These are phyloP conservation scores for Pseudochirops cupreus DNA, from an alignment of 2,797 vertebrate species.

Conservation along the genomic window DNA sequence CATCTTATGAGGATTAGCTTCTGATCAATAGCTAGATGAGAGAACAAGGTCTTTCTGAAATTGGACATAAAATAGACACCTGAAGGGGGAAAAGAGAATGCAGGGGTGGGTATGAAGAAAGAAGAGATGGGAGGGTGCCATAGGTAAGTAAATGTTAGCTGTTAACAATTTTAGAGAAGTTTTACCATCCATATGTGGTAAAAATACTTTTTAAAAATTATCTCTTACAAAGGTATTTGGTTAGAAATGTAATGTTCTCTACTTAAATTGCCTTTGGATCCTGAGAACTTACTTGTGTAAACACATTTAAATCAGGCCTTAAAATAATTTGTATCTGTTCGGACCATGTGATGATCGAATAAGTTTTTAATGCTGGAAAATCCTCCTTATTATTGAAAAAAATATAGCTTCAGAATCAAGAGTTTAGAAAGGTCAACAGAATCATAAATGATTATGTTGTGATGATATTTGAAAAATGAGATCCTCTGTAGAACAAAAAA, in stretches of 20 bases:
- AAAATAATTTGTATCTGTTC: conserved; percentile 20
- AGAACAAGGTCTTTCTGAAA: not conserved
- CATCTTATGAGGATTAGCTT: not conserved
- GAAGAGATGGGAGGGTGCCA: not conserved
- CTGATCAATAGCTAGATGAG: not conserved
- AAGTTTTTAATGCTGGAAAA: conserved; percentile 46
- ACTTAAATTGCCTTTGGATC: conserved; percentile 35
- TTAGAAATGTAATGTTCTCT: not conserved
- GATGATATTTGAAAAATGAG: not conserved
- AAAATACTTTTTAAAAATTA: not conserved
- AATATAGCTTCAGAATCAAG: conserved; percentile 33
- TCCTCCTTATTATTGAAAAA: conserved; percentile 25
- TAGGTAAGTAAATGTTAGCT: not conserved
- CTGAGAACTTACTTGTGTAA: conserved; percentile 27
- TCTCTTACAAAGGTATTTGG: not conserved
- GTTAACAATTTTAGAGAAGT: not conserved
- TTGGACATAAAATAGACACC: not conserved
- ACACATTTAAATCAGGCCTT: conserved; percentile 29
- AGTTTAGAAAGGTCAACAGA: conserved; percentile 8
- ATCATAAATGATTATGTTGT: not conserved
- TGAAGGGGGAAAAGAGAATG: not conserved
- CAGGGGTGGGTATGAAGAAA: not conserved
- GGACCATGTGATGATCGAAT: not conserved
- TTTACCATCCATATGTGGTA: not conserved
- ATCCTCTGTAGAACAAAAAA: not conserved